Evolutionary conservation across 2,888 invertebrate species (phyloP).

Genomic region (Eledona agricola): DNA sequence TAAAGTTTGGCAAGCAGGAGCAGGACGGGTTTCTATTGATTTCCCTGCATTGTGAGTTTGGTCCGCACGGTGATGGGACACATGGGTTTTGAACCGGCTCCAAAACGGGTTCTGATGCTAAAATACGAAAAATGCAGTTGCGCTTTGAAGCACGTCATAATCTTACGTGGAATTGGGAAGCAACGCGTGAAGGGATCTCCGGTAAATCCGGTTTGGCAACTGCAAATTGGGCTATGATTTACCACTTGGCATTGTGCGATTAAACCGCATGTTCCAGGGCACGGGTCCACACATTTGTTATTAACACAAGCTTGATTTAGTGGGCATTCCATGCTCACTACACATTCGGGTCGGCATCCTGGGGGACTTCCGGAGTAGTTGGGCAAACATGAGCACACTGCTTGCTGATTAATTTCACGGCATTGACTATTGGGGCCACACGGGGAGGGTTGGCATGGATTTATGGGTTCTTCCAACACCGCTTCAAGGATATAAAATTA

Average conservation of each 20-base stretch:
- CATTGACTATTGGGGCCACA: constrained; percentile 82
- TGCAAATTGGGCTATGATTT: constrained; percentile 79
- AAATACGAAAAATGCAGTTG: too few species aligned
- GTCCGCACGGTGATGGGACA: constrained; percentile 79
- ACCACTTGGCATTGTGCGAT: constrained; percentile 64
- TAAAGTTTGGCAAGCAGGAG: constrained; percentile 73
- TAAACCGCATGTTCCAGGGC: constrained; percentile 66
- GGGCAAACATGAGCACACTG: constrained; percentile 69
- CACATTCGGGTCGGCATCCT: constrained; percentile 68
- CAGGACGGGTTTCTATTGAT: constrained; percentile 73
- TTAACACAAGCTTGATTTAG: constrained; percentile 59
- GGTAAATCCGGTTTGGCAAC: constrained; percentile 63
- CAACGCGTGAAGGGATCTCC: constrained; percentile 82
- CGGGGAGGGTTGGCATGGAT: constrained; percentile 78
- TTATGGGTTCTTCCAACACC: constrained; percentile 57
- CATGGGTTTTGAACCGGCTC: constrained; percentile 66
- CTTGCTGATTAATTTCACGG: constrained; percentile 68
- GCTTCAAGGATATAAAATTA: constrained; percentile 62
- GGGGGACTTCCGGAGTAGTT: constrained; percentile 70
- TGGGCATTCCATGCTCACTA: constrained; percentile 66
- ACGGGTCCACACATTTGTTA: constrained; percentile 62
- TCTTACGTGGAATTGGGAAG: constrained; percentile 62
- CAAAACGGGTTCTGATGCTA: constrained; percentile 27
- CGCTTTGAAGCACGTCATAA: too few species aligned
- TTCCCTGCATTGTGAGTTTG: constrained; percentile 77